These are phyloP conservation scores for Drosophila sp. DNA, from an alignment of 1,140 invertebrate species.

Conservation along the genomic window DNA sequence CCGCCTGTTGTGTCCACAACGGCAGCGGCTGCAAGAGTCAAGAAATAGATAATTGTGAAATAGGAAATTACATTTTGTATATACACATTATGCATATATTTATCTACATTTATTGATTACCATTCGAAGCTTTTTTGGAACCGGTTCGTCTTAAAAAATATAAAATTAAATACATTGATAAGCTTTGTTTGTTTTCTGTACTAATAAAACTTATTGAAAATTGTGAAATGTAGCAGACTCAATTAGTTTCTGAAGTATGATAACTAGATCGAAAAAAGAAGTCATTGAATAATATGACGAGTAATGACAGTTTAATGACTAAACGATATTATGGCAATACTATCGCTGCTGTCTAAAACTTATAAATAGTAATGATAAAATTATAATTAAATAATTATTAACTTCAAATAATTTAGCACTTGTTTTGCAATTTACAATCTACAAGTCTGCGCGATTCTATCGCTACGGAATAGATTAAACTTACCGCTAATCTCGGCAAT, in stretches of 20 bases:
- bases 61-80: no score
- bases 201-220: not conserved
- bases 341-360: not conserved
- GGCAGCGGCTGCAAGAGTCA: constrained; percentile 40
- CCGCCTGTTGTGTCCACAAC: constrained; percentile 42
- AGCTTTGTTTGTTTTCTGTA: not conserved
- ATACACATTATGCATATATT: no score
- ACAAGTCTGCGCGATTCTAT: no score
- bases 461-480: not conserved
- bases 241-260: not conserved
- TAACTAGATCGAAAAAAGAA: not conserved
- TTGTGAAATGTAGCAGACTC: not conserved
- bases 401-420: no score
- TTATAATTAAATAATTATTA: no score
- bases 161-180: constrained; percentile 3
- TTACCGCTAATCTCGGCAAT: constrained; percentile 73
- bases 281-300: not conserved
- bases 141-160: not conserved
- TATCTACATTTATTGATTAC: not conserved
- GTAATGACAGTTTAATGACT: not conserved
- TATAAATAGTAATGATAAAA: no score
- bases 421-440: no score
- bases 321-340: not conserved
- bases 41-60: not conserved
- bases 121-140: not conserved